phyloP scores from a whole-genome alignment of 1,140 invertebrate species.

The Radopholus similis region DNA sequence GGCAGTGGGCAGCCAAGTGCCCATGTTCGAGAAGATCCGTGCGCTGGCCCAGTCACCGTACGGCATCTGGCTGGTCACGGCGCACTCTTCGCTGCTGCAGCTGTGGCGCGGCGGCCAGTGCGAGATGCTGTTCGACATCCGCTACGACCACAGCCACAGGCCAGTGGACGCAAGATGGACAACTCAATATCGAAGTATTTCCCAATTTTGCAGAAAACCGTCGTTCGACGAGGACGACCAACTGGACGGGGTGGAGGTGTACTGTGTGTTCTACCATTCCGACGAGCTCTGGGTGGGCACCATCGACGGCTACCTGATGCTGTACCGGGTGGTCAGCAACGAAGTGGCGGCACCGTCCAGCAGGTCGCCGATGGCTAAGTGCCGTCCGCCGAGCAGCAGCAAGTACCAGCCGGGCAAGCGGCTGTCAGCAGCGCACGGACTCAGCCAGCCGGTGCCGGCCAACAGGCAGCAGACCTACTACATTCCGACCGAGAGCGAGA shows the following conservation, averaged over 20 bases:
- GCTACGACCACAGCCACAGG: conserved; percentile 62
- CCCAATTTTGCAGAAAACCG: conserved; percentile 39
- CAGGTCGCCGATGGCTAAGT: neutral
- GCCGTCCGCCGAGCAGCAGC: neutral
- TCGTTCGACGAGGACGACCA: conserved; percentile 49
- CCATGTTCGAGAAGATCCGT: conserved; percentile 56
- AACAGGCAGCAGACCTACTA: conserved; percentile 38
- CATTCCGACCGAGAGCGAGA: conserved; percentile 52
- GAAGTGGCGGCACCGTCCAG: neutral
- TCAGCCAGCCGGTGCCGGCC: conserved; percentile 11
- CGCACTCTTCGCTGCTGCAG: conserved; percentile 64
- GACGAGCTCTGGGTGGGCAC: conserved; percentile 65
- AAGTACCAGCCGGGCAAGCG: conserved; percentile 51
- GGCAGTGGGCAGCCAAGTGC: conserved; percentile 47
- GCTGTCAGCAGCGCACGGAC: conserved; percentile 38
- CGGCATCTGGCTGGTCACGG: conserved; percentile 64
- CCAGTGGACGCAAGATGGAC: conserved; percentile 22
- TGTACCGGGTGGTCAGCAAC: conserved; percentile 59
- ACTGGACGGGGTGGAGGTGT: conserved; percentile 61
- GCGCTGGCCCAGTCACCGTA: conserved; percentile 49
- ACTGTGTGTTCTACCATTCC: conserved; percentile 61
- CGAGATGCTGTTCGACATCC: conserved; percentile 64
- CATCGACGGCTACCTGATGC: conserved; percentile 64
- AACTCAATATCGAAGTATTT: neutral
- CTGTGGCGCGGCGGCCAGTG: conserved; percentile 64